Base-by-base conservation (phyloP, 1,140 invertebrate genomes). In the Drosophila nigromelanica region DNA sequence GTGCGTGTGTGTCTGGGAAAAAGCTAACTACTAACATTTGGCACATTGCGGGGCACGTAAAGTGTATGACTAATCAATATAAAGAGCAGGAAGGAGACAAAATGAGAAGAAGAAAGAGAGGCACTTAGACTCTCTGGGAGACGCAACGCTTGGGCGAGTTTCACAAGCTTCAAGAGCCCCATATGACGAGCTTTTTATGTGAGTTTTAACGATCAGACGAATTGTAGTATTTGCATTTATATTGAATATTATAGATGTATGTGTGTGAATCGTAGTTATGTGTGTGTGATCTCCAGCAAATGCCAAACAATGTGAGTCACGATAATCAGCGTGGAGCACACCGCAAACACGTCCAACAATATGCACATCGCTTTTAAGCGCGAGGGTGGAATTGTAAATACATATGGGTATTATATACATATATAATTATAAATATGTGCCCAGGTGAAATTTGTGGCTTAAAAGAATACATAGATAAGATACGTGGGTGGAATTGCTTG, bases 281-380 rank as follows among this genome's bases (percentile, higher is more conserved):
- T 80, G 67, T 76, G 75, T 77, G 78, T 67, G 78, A 86, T 83
- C 76, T 67, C 58, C 30, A 51, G 67, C 73, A 89, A 89, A 89
- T 89, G 76, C 79, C 85, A 83, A 83, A 87, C 85, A 66, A 79
- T 80, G 69, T 89, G 83, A 89, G 83, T 89, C 83, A 89, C 83
- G 80, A 80, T 87, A 89, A 89, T 89, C 80, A 85, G 59, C 73
- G 59, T 58, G 73, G 68, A 76, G 60, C 78, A 59, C 55, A 78
- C 79, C 67, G 77, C 83, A 81, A 86, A 87, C 81, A 87, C 81
- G 81, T 85, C 76, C 69, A 50, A 47, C 63, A 66, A 75, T 60
- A 71, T 61, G 59, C 47, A 64, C 35, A 64, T 35, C 33, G 52
- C 61, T 50, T 30, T 6, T 21, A 66, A 59, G 30, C 40, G 30